Conservation (phyloP, 2,113 vertebrate genomes). For the Uropsilus gracilis region DNA sequence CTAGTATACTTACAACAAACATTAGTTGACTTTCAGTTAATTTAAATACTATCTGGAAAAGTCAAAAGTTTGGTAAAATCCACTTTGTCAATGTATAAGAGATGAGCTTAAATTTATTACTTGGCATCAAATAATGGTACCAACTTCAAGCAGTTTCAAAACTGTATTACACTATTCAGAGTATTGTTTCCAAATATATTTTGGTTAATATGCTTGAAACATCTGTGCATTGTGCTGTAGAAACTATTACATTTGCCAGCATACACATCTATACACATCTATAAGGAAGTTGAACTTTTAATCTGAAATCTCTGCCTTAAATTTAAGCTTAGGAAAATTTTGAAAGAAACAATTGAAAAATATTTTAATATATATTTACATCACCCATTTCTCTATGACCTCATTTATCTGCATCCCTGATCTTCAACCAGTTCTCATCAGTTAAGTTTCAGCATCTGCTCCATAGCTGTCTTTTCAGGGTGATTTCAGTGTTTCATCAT, state of each 20-base stretch:
- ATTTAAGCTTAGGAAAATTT: neutral
- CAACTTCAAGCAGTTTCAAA: constrained; percentile 13
- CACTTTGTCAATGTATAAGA: neutral
- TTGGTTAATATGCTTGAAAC: neutral
- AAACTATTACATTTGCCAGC: neutral
- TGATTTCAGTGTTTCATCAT: neutral
- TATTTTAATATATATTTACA: neutral
- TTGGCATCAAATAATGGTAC: neutral
- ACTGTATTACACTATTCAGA: neutral
- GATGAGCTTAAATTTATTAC: neutral
- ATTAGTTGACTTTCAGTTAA: neutral
- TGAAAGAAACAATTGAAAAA: neutral
- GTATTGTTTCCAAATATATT: constrained; percentile 4
- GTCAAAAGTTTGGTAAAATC: neutral
- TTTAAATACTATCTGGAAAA: neutral
- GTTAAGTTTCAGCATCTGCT: neutral
- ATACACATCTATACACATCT: neutral
- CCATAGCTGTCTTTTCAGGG: neutral
- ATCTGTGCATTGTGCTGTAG: neutral
- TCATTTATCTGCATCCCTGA: neutral
- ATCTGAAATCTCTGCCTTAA: constrained; percentile 2
- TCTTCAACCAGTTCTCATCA: neutral
- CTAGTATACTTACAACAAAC: neutral
- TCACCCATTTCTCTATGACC: neutral
- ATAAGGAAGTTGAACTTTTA: neutral